A percentile compares a stretch with the other conserved stretches of the same genome.
Conservation (phyloP, 2,888 invertebrate genomes). For the Myopa testacea region DNA sequence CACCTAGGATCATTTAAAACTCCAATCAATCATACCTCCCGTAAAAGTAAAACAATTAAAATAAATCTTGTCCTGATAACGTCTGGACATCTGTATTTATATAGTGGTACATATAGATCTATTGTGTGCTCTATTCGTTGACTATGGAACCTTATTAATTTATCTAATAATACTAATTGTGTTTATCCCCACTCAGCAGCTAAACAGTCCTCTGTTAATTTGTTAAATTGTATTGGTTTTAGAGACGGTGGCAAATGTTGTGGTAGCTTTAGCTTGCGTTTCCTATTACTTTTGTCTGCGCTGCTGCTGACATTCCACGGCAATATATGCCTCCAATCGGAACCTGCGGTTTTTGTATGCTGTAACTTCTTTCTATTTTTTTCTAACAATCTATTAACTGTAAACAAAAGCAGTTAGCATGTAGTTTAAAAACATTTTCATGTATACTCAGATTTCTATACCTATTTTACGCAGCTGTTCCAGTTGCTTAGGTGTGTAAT, state of each 20-base stretch:
- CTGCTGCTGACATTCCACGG: conserved; percentile 40
- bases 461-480: conserved; percentile 55
- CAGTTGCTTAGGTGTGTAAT: conserved; percentile 57
- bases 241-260: conserved; percentile 52
- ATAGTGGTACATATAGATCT: no score
- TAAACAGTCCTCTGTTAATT: conserved; percentile 39
- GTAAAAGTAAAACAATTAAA: no score
- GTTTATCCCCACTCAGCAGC: conserved; percentile 49
- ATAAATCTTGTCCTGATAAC: no score
- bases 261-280: conserved; percentile 34
- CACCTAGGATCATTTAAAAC: no score
- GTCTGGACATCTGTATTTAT: no score
- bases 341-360: not conserved
- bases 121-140: no score
- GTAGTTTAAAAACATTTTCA: not conserved
- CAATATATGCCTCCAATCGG: conserved; percentile 10
- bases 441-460: conserved; percentile 37
- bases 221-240: conserved; percentile 48
- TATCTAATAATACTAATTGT: no score
- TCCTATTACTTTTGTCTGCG: not conserved
- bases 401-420: not conserved
- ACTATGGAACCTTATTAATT: no score
- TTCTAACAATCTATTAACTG: conserved; percentile 26
- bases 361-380: conserved; percentile 8
- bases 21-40: no score